Conservation (phyloP, 2,888 invertebrate genomes). For the Punctoribates punctum region DNA sequence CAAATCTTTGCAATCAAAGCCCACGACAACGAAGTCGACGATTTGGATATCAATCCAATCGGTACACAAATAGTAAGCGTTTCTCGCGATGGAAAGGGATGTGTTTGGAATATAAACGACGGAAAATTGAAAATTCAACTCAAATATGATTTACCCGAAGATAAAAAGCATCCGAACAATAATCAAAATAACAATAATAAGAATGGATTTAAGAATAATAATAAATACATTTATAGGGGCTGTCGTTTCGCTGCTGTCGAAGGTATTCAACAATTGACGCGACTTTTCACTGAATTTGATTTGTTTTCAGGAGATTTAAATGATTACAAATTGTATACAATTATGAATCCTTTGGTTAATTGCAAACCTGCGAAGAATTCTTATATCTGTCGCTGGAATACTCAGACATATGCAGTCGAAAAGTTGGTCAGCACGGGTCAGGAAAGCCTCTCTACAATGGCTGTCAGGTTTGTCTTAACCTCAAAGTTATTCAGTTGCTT, state of each 20-base stretch:
- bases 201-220: not conserved
- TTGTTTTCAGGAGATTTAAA: constrained; percentile 65
- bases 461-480: constrained; percentile 59
- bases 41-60: constrained; percentile 81
- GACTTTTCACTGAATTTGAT: constrained; percentile 59
- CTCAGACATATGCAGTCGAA: constrained; percentile 61
- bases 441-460: constrained; percentile 76
- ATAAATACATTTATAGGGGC: constrained; percentile 52
- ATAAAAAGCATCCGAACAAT: constrained; percentile 38
- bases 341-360: constrained; percentile 73
- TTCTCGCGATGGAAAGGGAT: constrained; percentile 78
- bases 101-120: constrained; percentile 70
- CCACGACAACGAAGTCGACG: constrained; percentile 88
- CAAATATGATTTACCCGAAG: constrained; percentile 68
- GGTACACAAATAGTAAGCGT: constrained; percentile 73
- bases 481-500: constrained; percentile 49
- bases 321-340: constrained; percentile 62
- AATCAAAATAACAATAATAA: constrained; percentile 2
- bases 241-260: constrained; percentile 51
- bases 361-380: constrained; percentile 59
- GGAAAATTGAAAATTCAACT: constrained; percentile 67
- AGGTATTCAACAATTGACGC: constrained; percentile 25
- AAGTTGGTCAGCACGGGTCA: constrained; percentile 60
- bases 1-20: constrained; percentile 67
- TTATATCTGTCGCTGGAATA: constrained; percentile 75